These are phyloP conservation scores for Drosophila sp. DNA, from an alignment of 1,140 invertebrate genomes.

Conservation along the genomic window DNA sequence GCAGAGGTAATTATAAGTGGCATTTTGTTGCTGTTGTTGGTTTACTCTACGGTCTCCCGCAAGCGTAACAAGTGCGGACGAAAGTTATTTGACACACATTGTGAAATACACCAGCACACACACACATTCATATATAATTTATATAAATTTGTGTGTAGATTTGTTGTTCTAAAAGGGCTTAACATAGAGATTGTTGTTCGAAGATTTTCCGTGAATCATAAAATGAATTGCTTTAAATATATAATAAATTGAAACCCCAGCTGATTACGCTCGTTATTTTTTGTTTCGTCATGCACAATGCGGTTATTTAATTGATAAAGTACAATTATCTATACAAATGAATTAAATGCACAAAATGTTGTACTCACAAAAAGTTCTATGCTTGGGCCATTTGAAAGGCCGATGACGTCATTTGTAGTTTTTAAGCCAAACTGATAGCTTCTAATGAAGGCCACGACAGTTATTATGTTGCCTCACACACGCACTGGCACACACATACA, in stretches of 20 bases:
- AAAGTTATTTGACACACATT: slow-evolving; percentile 57
- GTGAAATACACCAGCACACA: slow-evolving; percentile 51
- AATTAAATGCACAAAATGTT: slow-evolving; percentile 33
- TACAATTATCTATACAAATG: slow-evolving; percentile 34
- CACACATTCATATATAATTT: neutral
- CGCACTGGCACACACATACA: neutral
- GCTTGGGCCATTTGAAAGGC: neutral
- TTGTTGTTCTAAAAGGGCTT: slow-evolving; percentile 39
- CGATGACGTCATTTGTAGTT: slow-evolving; percentile 35
- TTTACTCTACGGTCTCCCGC: slow-evolving; percentile 1
- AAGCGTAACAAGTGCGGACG: slow-evolving; percentile 60
- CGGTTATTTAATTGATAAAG: slow-evolving; percentile 71
- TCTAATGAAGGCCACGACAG: slow-evolving; percentile 21
- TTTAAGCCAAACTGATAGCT: slow-evolving; percentile 10
- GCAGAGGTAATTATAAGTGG: slow-evolving; percentile 76
- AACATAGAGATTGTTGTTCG: neutral
- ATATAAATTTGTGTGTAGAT: neutral
- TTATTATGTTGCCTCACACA: slow-evolving; percentile 14
- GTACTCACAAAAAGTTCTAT: slow-evolving; percentile 2
- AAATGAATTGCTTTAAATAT: slow-evolving; percentile 17
- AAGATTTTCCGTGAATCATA: slow-evolving; percentile 41
- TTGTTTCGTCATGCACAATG: slow-evolving; percentile 68
- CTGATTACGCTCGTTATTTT: slow-evolving; percentile 24
- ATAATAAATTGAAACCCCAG: neutral
- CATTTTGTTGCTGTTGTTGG: slow-evolving; percentile 45